These are phyloP conservation scores for Chaetodon trifascialis DNA, from an alignment of 2,113 vertebrate genomes.

Conservation along the genomic window DNA sequence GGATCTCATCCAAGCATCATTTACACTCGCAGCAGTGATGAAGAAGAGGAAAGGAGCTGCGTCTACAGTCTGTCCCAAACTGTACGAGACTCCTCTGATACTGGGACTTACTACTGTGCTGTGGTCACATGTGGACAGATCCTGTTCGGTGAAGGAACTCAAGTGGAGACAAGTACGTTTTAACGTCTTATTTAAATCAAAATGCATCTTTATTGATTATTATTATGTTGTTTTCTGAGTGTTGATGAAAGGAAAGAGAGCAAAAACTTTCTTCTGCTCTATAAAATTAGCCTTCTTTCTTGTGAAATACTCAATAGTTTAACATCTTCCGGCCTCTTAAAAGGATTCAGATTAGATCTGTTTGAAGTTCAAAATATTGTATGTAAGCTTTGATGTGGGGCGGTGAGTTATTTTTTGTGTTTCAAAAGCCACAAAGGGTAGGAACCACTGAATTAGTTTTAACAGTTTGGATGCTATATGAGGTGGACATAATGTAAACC, in stretches of 20 bases:
- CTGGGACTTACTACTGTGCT: constrained; percentile 51
- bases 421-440: background rate
- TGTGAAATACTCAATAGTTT: background rate
- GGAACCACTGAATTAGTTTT: background rate
- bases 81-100: constrained; percentile 34
- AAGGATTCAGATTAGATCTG: background rate
- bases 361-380: background rate
- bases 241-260: background rate
- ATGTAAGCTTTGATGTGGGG: background rate
- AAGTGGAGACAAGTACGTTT: constrained; percentile 14
- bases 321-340: background rate
- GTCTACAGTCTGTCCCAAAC: constrained; percentile 24
- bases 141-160: constrained; percentile 62
- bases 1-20: constrained; percentile 7
- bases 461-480: background rate
- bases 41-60: constrained; percentile 17
- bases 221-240: background rate
- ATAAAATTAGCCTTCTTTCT: background rate
- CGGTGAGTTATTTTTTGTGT: background rate
- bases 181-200: background rate
- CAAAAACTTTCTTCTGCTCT: background rate
- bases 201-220: background rate
- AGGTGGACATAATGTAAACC: background rate
- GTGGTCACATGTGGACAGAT: constrained; percentile 58
- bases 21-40: background rate